A percentile compares a stretch with the other conserved stretches of the same genome.
Evolutionary conservation across 2,888 invertebrate genomes (phyloP).

Genomic region (Leptinotarsa rubiginosa): DNA sequence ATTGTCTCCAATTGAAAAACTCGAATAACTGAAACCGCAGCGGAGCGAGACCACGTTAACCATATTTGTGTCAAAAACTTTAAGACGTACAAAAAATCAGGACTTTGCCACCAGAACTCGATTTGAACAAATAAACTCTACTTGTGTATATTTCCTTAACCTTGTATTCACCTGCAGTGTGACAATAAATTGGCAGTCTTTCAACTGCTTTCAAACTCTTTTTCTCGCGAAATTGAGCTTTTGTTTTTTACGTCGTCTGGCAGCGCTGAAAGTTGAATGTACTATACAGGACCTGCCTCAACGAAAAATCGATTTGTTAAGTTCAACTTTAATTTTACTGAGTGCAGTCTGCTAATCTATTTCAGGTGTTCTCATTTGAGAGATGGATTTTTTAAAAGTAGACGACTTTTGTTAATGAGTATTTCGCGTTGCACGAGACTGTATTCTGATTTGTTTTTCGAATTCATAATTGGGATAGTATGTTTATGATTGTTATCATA

Average conservation of each 20-base stretch:
- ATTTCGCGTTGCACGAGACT: background rate
- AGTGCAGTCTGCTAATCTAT: background rate
- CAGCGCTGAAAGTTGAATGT: constrained; percentile 2
- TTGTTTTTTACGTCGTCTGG: constrained; percentile 7
- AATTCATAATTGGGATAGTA: background rate
- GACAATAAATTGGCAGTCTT: background rate
- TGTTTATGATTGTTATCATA: background rate
- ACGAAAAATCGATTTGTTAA: constrained; percentile 1
- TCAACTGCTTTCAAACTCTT: background rate
- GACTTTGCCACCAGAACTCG: background rate
- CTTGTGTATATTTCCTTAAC: background rate
- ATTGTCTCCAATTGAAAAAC: no score
- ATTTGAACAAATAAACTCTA: background rate
- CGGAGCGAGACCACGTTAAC: no score
- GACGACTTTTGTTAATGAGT: background rate
- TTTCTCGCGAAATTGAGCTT: background rate
- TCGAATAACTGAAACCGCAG: no score
- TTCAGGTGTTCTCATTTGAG: background rate
- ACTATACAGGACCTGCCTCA: constrained; percentile 1
- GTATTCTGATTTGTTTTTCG: background rate
- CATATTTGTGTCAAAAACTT: background rate
- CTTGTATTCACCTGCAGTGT: background rate
- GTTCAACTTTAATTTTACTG: constrained; percentile 1
- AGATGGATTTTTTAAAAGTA: constrained; percentile 1
- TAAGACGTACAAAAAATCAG: background rate